Conservation (phyloP, 2,888 invertebrate species). For the Drosophila robusta region DNA sequence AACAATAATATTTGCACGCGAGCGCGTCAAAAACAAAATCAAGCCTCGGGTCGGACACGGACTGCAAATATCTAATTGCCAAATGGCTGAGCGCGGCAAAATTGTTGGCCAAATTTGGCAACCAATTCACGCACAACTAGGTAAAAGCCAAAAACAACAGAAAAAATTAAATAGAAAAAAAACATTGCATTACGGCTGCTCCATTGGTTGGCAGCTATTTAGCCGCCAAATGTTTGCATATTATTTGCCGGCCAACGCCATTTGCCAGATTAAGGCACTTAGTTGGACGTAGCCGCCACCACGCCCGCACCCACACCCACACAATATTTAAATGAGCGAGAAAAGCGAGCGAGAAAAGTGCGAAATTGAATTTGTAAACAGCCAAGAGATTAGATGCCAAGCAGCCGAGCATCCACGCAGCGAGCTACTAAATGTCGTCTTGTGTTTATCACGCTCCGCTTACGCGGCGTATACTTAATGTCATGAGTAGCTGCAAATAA, state of each 20-base stretch:
- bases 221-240: conserved; percentile 64
- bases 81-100: conserved; percentile 14
- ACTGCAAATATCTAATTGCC: conserved; percentile 52
- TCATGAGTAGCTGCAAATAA: conserved; percentile 43
- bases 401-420: conserved; percentile 1
- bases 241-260: conserved; percentile 50
- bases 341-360: conserved; percentile 41
- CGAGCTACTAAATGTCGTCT: conserved; percentile 60
- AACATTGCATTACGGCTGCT: conserved; percentile 35
- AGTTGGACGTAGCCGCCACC: conserved; percentile 40
- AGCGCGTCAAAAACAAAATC: conserved; percentile 52
- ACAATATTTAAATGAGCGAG: conserved; percentile 77
- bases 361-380: conserved; percentile 78
- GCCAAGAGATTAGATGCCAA: conserved; percentile 14
- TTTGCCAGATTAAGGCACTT: conserved; percentile 77
- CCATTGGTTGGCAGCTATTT: conserved; percentile 61
- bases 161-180: not conserved
- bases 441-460: conserved; percentile 63
- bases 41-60: conserved; percentile 8
- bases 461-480: conserved; percentile 60
- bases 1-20: conserved; percentile 75
- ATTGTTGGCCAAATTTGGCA: conserved; percentile 23
- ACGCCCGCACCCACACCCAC: not conserved
- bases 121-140: conserved; percentile 38
- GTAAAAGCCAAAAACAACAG: conserved; percentile 11